Percentiles rank a stretch among this genome's conserved stretches.
These are phyloP conservation scores for Zophobas atratus DNA, from an alignment of 1,140 invertebrate genomes.

Conservation along the genomic window DNA sequence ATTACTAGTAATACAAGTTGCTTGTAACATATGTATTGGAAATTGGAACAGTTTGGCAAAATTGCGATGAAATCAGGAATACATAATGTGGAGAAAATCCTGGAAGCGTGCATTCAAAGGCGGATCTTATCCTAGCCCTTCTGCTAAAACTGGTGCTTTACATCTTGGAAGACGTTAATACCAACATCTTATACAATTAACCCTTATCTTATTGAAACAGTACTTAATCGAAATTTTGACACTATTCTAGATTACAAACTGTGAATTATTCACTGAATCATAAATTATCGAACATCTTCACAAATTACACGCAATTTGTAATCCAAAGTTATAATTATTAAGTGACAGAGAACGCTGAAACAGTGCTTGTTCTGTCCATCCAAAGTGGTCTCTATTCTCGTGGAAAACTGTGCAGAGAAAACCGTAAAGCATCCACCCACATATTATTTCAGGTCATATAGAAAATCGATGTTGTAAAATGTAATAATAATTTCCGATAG, in stretches of 20 bases:
- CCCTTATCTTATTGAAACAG: slow-evolving; percentile 37
- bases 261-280: slow-evolving; percentile 26
- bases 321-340: too few relatives aligned
- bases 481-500: slow-evolving; percentile 7
- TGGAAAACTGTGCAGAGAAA: background rate
- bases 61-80: slow-evolving; percentile 11
- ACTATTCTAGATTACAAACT: slow-evolving; percentile 19
- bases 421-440: too few relatives aligned
- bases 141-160: slow-evolving; percentile 3
- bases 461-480: background rate
- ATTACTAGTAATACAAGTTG: background rate
- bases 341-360: too few relatives aligned
- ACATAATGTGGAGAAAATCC: slow-evolving; percentile 22
- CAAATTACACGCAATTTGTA: background rate
- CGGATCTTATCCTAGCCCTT: slow-evolving; percentile 18
- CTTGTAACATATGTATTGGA: background rate
- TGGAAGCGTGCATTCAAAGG: slow-evolving; percentile 18
- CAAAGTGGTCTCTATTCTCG: background rate
- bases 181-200: slow-evolving; percentile 37
- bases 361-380: background rate
- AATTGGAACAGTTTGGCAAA: background rate
- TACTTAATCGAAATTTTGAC: slow-evolving; percentile 41
- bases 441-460: background rate
- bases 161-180: slow-evolving; percentile 12
- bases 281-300: slow-evolving; percentile 26